Percentiles rank a stretch among this genome's conserved stretches.
Conservation (phyloP, 1,140 invertebrate genomes). For the Brachionus asplanchnoidis region DNA sequence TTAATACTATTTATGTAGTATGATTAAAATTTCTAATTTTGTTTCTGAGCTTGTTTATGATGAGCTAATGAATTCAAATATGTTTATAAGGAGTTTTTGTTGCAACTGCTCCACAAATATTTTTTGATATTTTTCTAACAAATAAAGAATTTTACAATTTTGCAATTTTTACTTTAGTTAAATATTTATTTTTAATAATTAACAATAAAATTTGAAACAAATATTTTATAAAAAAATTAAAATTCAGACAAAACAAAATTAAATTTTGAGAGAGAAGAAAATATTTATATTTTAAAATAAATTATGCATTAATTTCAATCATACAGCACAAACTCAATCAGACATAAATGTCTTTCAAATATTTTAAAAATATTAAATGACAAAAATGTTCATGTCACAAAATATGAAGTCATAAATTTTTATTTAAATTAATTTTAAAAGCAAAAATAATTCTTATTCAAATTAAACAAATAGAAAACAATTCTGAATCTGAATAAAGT, state of each 20-base stretch:
- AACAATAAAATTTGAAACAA: background rate
- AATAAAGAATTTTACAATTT: background rate
- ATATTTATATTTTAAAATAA: too few relatives aligned
- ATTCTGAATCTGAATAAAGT: too few relatives aligned
- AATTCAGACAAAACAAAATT: background rate
- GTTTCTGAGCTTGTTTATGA: background rate
- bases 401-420: too few relatives aligned
- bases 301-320: too few relatives aligned
- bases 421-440: too few relatives aligned
- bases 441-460: too few relatives aligned
- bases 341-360: too few relatives aligned
- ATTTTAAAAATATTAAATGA: too few relatives aligned
- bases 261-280: background rate
- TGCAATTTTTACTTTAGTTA: background rate
- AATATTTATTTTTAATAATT: background rate
- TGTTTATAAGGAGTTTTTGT: background rate
- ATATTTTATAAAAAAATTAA: background rate
- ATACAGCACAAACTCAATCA: too few relatives aligned
- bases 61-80: background rate
- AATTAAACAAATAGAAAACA: too few relatives aligned
- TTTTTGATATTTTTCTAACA: background rate
- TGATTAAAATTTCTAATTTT: background rate
- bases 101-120: background rate
- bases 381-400: too few relatives aligned
- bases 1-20: background rate